These are phyloP conservation scores for Oxygymnocypris stewartii DNA, from an alignment of 2,113 vertebrate genomes.

Conservation along the genomic window DNA sequence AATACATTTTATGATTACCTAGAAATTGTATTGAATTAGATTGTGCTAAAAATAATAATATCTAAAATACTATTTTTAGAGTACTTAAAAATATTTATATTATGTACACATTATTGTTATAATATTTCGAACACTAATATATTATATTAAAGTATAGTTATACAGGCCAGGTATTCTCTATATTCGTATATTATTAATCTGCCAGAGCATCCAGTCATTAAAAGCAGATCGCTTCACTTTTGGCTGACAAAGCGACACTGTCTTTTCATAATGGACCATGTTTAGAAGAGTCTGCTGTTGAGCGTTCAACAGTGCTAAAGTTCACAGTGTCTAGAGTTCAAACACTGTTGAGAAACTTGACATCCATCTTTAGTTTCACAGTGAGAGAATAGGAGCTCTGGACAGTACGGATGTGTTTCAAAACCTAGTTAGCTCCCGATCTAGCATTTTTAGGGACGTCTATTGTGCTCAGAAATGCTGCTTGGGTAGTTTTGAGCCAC, in stretches of 20 bases:
- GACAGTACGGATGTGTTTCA: neutral
- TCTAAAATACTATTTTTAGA: neutral
- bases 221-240: conserved; percentile 17
- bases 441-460: neutral
- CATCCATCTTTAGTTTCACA: neutral
- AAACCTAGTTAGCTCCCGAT: neutral
- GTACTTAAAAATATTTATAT: neutral
- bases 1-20: neutral
- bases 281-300: conserved; percentile 27
- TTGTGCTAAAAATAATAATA: neutral
- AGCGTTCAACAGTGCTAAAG: conserved; percentile 19
- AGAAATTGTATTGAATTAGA: neutral
- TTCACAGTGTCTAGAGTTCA: conserved; percentile 30
- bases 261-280: conserved; percentile 8
- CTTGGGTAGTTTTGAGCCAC: neutral
- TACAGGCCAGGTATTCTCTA: neutral
- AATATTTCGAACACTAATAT: neutral
- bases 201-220: conserved; percentile 6
- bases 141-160: neutral
- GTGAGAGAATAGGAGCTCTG: neutral
- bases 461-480: neutral
- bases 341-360: neutral
- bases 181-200: conserved; percentile 40
- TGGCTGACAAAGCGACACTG: neutral
- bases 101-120: no score